Base-by-base conservation (phyloP, 2,113 vertebrate species). In the Paedocypris sp. region DNA sequence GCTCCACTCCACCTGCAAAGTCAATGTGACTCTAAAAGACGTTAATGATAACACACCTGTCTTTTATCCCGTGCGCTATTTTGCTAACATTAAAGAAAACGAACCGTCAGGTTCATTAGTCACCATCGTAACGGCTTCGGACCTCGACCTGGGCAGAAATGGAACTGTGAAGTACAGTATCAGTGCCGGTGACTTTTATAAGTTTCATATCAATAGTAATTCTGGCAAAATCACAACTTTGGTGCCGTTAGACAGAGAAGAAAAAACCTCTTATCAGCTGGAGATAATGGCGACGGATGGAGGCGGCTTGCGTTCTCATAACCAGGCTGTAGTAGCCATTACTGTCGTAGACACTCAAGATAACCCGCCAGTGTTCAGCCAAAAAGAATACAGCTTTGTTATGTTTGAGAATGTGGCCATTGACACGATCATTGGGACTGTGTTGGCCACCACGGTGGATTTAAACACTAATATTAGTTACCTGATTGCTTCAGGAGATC, bases 61-160 rank as follows among this genome's bases (percentile, higher is more conserved):
- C 32, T 99, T 99, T 76, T 98, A 98, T 66, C 95, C 95, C 0
- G 48, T 94, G 59, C 94, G 97, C 59, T 98, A 99, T 75, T 99
- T 99, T 74, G 91, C 95, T 47, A 91, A 89, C 5, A 86, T 98
- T 16, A 91, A 93, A 59, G 94, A 99, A 73, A 98, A 97, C 1
- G 93, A 98, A 67, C 95, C 94, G 2, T 78, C 86, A 0, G 92
- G 89, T 8, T 90, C 89, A 62, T 91, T 88, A 3, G 83, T 98
- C 62, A 86, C 89, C 41, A 87, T 86, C 0, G 89, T 97, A 50
- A 91, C 88, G 50, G 95, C 95, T 64, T 85, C 86, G 0, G 95
- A 99, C 62, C 90, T 91, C 0, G 95, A 99, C 43, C 69, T 91
- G 65, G 94, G 91, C 9, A 73, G 74, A 52, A 97, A 98, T 2